Evolutionary conservation across 30 jellyfish, hydroid and myxozoan genomes (phyloP).

Genomic region (Hydractinia symbiolongicarpus): DNA sequence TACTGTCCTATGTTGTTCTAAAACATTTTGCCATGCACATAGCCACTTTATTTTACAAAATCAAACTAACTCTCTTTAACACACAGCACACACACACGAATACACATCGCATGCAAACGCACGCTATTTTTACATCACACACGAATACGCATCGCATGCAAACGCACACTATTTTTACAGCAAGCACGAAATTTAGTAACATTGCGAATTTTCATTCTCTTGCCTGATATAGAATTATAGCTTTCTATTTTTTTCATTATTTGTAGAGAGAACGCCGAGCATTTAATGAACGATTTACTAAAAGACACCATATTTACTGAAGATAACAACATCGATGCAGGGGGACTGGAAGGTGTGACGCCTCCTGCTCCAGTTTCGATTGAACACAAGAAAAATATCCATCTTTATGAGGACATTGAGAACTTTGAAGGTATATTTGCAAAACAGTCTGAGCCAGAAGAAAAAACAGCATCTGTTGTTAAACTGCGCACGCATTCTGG

Average conservation of each 20-base stretch:
- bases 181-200: neutral
- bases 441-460: slow-evolving; percentile 17
- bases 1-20: slow-evolving; percentile 1
- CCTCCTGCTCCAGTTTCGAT: neutral
- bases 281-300: slow-evolving; percentile 39
- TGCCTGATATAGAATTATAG: neutral
- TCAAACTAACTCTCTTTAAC: neutral
- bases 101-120: neutral
- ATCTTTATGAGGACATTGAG: slow-evolving; percentile 19
- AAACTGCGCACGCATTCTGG: slow-evolving; percentile 20
- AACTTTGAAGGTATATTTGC: slow-evolving; percentile 16
- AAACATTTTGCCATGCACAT: neutral
- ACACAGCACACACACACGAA: neutral
- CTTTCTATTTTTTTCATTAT: neutral
- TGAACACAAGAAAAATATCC: neutral
- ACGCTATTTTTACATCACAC: neutral
- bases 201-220: neutral
- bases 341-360: slow-evolving; percentile 33
- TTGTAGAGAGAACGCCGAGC: slow-evolving; percentile 55
- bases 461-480: slow-evolving; percentile 11
- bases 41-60: neutral
- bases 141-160: neutral
- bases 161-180: neutral
- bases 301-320: slow-evolving; percentile 62
- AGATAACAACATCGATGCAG: slow-evolving; percentile 23